Evolutionary conservation across 2,113 vertebrate species (phyloP).

Genomic region (Phoxinus phoxinus): DNA sequence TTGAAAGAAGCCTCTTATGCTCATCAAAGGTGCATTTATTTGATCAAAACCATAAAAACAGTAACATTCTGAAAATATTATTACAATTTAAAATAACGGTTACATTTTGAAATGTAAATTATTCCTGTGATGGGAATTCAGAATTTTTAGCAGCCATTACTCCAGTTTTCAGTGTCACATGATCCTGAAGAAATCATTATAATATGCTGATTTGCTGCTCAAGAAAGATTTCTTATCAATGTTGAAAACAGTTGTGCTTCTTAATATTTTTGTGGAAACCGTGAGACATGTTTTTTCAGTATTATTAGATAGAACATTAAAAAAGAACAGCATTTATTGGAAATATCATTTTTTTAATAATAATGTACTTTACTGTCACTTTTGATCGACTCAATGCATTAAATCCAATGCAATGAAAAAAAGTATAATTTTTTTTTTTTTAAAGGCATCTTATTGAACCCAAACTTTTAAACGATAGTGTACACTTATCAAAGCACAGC

Average conservation of each 20-base stretch:
- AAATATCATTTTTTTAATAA: no score
- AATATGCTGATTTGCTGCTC: neutral
- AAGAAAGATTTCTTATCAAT: neutral
- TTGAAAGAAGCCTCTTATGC: neutral
- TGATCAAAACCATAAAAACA: neutral
- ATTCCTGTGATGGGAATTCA: neutral
- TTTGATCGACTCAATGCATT: neutral
- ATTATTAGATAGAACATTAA: neutral
- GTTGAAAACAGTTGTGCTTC: neutral
- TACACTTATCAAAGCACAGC: conserved; percentile 7
- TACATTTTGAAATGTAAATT: neutral
- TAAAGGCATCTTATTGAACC: neutral
- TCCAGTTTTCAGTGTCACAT: neutral
- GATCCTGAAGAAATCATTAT: neutral
- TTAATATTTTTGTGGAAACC: neutral
- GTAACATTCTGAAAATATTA: neutral
- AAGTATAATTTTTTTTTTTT: neutral
- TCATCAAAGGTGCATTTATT: neutral
- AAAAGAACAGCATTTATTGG: no score
- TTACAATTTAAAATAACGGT: neutral
- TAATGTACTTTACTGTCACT: neutral
- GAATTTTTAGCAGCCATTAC: neutral
- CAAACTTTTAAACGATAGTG: neutral
- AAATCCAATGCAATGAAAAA: neutral
- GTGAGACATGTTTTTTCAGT: neutral